These are phyloP conservation scores for Sinocyclocheilus maitianheensis DNA, from an alignment of 2,113 vertebrate species.

Conservation along the genomic window DNA sequence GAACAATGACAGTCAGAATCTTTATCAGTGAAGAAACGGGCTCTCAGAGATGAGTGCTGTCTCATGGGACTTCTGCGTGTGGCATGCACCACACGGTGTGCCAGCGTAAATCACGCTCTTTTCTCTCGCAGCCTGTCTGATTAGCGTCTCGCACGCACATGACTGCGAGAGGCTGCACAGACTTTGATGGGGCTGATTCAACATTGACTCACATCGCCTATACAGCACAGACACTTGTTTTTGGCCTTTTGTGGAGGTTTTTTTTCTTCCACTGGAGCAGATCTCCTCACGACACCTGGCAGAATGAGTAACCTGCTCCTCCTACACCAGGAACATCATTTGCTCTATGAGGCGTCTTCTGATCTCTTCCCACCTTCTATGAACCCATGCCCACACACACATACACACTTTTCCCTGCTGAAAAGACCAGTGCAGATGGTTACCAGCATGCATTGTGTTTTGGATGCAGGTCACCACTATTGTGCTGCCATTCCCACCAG, in stretches of 20 bases:
- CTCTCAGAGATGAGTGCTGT: slow-evolving; percentile 8
- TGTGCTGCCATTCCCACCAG: not conserved
- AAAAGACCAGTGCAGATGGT: not conserved
- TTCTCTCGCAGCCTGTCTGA: slow-evolving; percentile 3
- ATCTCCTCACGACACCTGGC: slow-evolving; percentile 44
- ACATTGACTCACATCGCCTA: slow-evolving; percentile 43
- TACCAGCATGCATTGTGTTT: not conserved
- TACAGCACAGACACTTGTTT: slow-evolving; percentile 6
- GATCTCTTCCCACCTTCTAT: slow-evolving; percentile 24
- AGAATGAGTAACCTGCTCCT: slow-evolving; percentile 42
- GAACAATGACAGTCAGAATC: slow-evolving; percentile 20
- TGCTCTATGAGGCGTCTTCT: slow-evolving; percentile 30
- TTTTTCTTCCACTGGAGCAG: slow-evolving; percentile 20
- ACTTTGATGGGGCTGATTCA: slow-evolving; percentile 52
- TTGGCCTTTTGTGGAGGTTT: slow-evolving; percentile 36
- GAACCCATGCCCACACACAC: slow-evolving; percentile 33
- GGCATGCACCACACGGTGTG: slow-evolving; percentile 11
- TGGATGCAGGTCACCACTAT: not conserved
- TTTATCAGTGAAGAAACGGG: slow-evolving; percentile 29
- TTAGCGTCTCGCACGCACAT: slow-evolving; percentile 32
- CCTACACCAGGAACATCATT: slow-evolving; percentile 50
- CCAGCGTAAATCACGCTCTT: slow-evolving; percentile 38
- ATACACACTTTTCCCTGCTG: not conserved
- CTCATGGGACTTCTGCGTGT: slow-evolving; percentile 29
- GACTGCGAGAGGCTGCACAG: not conserved